Base-by-base conservation (phyloP, 2,888 invertebrate species). In the Ceramica pisi region DNA sequence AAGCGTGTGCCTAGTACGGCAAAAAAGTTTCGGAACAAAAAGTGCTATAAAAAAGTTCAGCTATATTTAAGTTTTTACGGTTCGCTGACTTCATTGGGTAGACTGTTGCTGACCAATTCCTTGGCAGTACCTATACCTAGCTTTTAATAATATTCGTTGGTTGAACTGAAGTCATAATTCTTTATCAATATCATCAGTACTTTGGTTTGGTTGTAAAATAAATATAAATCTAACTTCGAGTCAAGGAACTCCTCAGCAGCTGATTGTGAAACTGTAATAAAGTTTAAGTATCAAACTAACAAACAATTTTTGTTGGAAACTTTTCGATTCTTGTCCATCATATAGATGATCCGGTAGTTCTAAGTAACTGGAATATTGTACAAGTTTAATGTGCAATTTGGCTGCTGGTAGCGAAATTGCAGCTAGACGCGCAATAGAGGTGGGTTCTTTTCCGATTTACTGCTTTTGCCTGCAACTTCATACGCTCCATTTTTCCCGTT, bases 351-450 rank as follows among this genome's bases (percentile, higher is more conserved):
- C 9, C n/a, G 1, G n/a, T 56, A 35, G 26, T 51, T 67, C 61
- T 64, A 60, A 55, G 69, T 67, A n/a, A 26, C 23, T 23, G 14
- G 41, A 35, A 51, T 71, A 68, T 71, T 74, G 65, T 67, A 55
- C n/a, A 71, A 73, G 72, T 82, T 82, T 53, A 78, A 69, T 80
- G 69, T 67, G 65, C 53, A 70, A 70, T 75, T 77, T 66, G 48
- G 64, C 59, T 59, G 63, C 67, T 44, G 57, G 55, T 65, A 56
- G 55, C 62, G 59, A 9, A 66, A 81, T 66, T 72, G 64, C 35
- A 23, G 19, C 19, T 51, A 46, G 9, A 48, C 83, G 82, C 78
- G 81, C 82, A 61, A 82, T 26, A 21, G 31, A 50, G 31, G 53
- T 57, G 46, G 55, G 53, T 50, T 53, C 61, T 62, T 61, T 67